Evolutionary conservation across 1,140 invertebrate genomes (phyloP).

Genomic region (Tyrophagus putrescentiae): DNA sequence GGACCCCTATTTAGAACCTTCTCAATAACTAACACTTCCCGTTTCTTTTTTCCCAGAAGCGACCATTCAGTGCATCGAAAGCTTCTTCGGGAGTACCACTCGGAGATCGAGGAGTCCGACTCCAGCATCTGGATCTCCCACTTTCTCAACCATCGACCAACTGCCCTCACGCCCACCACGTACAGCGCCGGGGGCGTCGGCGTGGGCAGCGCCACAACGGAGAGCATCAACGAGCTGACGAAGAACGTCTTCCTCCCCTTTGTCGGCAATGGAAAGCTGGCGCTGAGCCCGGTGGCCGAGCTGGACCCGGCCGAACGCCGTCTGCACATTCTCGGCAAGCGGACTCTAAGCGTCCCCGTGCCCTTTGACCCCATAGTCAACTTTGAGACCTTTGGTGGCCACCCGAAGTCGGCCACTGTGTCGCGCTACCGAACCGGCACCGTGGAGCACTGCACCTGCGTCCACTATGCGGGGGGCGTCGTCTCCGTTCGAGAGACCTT

Average conservation of each 20-base stretch:
- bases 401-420: conserved; percentile 26
- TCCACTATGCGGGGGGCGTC: conserved; percentile 36
- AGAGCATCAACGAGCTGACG: conserved; percentile 40
- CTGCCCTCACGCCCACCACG: neutral
- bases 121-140: conserved; percentile 15
- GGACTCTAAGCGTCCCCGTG: conserved; percentile 52
- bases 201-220: conserved; percentile 32
- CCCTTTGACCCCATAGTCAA: conserved; percentile 56
- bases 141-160: conserved; percentile 1
- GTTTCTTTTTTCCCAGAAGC: conserved; percentile 36
- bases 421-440: conserved; percentile 19
- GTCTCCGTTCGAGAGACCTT: conserved; percentile 50
- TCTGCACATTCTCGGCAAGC: conserved; percentile 38
- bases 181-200: conserved; percentile 5
- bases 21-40: no score
- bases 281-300: conserved; percentile 17
- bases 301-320: conserved; percentile 30
- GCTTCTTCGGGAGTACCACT: conserved; percentile 18
- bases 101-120: conserved; percentile 15
- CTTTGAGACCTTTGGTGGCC: conserved; percentile 36
- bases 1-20: no score
- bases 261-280: conserved; percentile 28
- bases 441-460: conserved; percentile 14
- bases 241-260: conserved; percentile 44
- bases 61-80: conserved; percentile 28